A percentile compares a stretch with the other conserved stretches of the same genome.
phyloP scores from a whole-genome alignment of 2,888 invertebrate genomes.

The Epistrophella euchroma region DNA sequence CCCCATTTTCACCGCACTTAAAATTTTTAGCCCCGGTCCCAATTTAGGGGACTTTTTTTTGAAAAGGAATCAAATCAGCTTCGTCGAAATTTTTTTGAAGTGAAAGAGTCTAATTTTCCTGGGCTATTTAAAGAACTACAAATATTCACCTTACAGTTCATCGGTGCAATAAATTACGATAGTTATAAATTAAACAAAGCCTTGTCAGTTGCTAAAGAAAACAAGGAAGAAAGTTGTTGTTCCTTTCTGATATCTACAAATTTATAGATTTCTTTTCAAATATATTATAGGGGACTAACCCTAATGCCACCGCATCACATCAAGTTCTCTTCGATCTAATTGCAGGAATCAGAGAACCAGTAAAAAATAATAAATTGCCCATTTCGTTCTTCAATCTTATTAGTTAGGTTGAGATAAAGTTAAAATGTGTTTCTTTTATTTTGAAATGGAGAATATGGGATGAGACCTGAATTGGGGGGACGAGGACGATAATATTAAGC shows the following conservation, averaged over 20 bases:
- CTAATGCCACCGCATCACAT: neutral
- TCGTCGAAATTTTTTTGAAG: too few species aligned
- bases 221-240: neutral
- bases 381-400: constrained; percentile 42
- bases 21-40: too few species aligned
- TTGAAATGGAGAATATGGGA: neutral
- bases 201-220: neutral
- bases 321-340: constrained; percentile 38
- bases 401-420: constrained; percentile 26
- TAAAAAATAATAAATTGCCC: constrained; percentile 65
- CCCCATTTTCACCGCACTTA: too few species aligned
- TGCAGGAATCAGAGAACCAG: constrained; percentile 21
- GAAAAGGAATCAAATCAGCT: too few species aligned
- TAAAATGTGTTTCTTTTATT: neutral
- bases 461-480: neutral
- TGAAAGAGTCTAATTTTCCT: too few species aligned
- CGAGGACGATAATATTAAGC: constrained; percentile 23
- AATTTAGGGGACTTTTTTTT: too few species aligned
- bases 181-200: constrained; percentile 2
- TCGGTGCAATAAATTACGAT: neutral
- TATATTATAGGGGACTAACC: neutral
- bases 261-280: neutral
- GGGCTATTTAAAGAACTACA: too few species aligned
- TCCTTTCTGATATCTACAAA: neutral
- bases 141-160: neutral